These are phyloP conservation scores for Patella caerulea DNA, from an alignment of 2,888 invertebrate species.

Conservation along the genomic window DNA sequence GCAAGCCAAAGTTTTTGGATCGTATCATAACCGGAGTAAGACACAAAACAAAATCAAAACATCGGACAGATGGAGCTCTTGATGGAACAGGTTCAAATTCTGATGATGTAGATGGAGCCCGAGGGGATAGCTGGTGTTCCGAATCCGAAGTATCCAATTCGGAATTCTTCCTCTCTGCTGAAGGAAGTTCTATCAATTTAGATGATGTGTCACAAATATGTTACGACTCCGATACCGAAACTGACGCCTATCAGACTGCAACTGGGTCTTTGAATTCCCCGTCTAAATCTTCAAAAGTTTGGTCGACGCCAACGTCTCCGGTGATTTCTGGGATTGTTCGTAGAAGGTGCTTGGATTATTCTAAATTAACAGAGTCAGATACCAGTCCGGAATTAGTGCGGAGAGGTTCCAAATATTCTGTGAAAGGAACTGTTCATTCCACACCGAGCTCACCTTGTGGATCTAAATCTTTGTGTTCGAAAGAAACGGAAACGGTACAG, in stretches of 20 bases:
- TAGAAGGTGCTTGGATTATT: conserved; percentile 49
- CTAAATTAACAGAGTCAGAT: conserved; percentile 37
- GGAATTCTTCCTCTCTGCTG: background rate
- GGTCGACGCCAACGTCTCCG: conserved; percentile 55
- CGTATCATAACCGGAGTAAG: conserved; percentile 54
- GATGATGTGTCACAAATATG: background rate
- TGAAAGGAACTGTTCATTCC: conserved; percentile 30
- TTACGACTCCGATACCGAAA: background rate
- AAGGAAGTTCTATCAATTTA: background rate
- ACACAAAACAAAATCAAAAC: conserved; percentile 36
- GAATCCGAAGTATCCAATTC: conserved; percentile 1
- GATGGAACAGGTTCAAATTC: conserved; percentile 13
- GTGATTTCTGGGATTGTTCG: conserved; percentile 54
- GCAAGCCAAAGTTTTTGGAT: conserved; percentile 62
- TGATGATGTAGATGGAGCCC: conserved; percentile 27
- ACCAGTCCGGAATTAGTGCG: conserved; percentile 12
- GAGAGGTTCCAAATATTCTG: background rate
- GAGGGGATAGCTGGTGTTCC: conserved; percentile 20
- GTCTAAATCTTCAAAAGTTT: conserved; percentile 21
- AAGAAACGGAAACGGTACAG: conserved; percentile 16
- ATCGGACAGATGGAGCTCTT: conserved; percentile 33
- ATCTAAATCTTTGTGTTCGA: background rate
- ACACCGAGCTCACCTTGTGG: conserved; percentile 26
- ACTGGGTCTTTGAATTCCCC: conserved; percentile 14
- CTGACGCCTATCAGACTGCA: background rate